phyloP scores from a whole-genome alignment of 2,797 vertebrate genomes.

The Lerista edwardsae region DNA sequence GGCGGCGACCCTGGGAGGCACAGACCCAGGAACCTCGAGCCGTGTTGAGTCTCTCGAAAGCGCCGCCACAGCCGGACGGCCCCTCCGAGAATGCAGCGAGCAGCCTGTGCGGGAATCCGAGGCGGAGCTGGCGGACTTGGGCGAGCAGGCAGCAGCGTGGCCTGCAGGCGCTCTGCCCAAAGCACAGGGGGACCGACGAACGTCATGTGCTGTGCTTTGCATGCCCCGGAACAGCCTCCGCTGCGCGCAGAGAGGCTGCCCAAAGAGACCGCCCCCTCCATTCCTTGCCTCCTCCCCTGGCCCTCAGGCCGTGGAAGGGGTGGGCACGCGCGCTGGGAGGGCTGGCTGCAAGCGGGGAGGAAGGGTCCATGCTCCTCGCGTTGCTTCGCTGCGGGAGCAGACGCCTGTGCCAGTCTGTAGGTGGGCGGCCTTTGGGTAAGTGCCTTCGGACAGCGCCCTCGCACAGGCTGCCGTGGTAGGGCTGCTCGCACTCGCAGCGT shows the following conservation, averaged over 20 bases:
- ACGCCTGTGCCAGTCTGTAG: no score
- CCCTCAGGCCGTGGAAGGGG: not conserved
- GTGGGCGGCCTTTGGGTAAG: not conserved
- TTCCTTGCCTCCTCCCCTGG: not conserved
- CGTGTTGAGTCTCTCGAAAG: no score
- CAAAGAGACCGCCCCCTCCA: not conserved
- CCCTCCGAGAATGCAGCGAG: not conserved
- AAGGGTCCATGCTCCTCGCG: no score
- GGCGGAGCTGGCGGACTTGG: no score
- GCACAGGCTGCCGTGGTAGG: slow-evolving; percentile 13
- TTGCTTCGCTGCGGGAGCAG: no score
- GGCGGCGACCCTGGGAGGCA: no score
- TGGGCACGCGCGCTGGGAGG: not conserved
- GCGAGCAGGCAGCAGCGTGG: not conserved
- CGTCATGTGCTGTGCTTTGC: not conserved
- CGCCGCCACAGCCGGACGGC: no score
- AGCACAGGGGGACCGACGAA: not conserved
- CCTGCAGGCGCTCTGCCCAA: not conserved
- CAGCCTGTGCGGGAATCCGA: not conserved
- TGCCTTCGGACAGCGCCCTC: not conserved
- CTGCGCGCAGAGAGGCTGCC: no score
- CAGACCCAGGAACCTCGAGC: no score
- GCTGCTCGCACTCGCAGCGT: no score
- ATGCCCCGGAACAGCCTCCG: slow-evolving; percentile 4
- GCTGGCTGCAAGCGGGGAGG: not conserved